Conservation (phyloP, 2,797 vertebrate species). For the Acanthurus leucopareius region DNA sequence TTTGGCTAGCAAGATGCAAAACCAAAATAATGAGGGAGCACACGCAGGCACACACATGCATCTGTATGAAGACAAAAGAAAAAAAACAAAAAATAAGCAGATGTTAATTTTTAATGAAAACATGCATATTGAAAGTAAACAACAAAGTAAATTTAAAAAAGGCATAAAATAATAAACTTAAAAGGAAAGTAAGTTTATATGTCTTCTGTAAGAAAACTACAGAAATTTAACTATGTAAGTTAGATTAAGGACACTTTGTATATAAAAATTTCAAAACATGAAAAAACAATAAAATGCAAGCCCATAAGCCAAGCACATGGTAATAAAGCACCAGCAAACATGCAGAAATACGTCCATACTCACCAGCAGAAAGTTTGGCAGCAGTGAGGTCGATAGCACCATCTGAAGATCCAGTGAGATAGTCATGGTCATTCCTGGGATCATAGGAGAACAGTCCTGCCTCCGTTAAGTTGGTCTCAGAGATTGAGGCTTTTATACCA, state of each 20-base stretch:
- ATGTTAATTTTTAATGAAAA: constrained; percentile 77
- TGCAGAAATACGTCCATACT: constrained; percentile 85
- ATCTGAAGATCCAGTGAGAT: constrained; percentile 89
- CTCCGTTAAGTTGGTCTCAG: constrained; percentile 92
- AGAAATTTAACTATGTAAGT: not conserved
- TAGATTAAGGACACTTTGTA: not conserved
- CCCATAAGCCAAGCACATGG: constrained; percentile 67
- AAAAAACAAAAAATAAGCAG: constrained; percentile 79
- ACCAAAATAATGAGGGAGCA: constrained; percentile 91
- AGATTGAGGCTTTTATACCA: constrained; percentile 92
- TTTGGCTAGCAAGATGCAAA: constrained; percentile 91
- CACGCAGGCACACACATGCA: constrained; percentile 98
- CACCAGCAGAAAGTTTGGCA: constrained; percentile 93
- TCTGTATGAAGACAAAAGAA: constrained; percentile 89
- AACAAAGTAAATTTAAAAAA: constrained; percentile 62
- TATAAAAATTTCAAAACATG: too few relatives aligned
- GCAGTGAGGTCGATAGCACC: constrained; percentile 97
- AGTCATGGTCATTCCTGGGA: constrained; percentile 92
- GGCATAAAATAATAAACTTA: constrained; percentile 43
- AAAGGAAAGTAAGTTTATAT: constrained; percentile 41
- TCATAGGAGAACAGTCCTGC: constrained; percentile 91
- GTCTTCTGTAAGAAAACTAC: not conserved
- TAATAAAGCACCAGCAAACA: constrained; percentile 54
- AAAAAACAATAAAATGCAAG: constrained; percentile 32
- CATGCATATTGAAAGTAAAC: constrained; percentile 69